Percentiles rank a stretch among this genome's conserved stretches.
phyloP scores from a whole-genome alignment of 2,113 vertebrate species.

The Syngnathus scovelli region DNA sequence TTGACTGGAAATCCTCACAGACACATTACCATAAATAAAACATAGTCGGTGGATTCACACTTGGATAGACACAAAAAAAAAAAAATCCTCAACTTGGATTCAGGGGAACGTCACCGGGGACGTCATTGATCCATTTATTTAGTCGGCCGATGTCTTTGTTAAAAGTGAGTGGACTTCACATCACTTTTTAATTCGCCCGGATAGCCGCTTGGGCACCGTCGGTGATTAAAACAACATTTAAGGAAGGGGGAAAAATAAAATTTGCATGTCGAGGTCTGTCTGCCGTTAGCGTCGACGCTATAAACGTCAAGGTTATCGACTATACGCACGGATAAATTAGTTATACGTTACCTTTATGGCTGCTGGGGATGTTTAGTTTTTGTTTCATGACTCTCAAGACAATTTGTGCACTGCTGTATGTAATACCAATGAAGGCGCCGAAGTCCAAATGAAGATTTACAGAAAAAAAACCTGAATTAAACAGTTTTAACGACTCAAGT shows the following conservation, averaged over 20 bases:
- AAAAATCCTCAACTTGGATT: slow-evolving; percentile 29
- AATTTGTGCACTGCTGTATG: not conserved
- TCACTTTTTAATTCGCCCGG: slow-evolving; percentile 31
- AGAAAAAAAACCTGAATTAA: not conserved
- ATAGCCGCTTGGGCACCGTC: slow-evolving; percentile 16
- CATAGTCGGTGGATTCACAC: not conserved
- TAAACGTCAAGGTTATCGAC: slow-evolving; percentile 10
- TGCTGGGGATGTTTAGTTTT: slow-evolving; percentile 7
- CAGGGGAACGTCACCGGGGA: slow-evolving; percentile 39
- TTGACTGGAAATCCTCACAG: not conserved
- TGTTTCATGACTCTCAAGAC: slow-evolving; percentile 18
- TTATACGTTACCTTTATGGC: slow-evolving; percentile 16
- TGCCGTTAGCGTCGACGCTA: slow-evolving; percentile 14
- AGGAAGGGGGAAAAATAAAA: slow-evolving; percentile 9
- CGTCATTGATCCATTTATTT: slow-evolving; percentile 51
- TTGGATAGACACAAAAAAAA: not conserved
- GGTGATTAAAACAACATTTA: slow-evolving; percentile 25
- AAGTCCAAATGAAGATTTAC: slow-evolving; percentile 1
- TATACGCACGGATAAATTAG: slow-evolving; percentile 19
- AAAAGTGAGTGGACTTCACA: slow-evolving; percentile 36
- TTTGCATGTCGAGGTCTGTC: slow-evolving; percentile 5
- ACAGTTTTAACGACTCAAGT: not conserved
- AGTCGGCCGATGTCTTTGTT: slow-evolving; percentile 26
- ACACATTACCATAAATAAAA: slow-evolving; percentile 12
- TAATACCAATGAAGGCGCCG: slow-evolving; percentile 11